Base-by-base conservation (phyloP, 2,888 invertebrate species). In the Drosophila robusta region DNA sequence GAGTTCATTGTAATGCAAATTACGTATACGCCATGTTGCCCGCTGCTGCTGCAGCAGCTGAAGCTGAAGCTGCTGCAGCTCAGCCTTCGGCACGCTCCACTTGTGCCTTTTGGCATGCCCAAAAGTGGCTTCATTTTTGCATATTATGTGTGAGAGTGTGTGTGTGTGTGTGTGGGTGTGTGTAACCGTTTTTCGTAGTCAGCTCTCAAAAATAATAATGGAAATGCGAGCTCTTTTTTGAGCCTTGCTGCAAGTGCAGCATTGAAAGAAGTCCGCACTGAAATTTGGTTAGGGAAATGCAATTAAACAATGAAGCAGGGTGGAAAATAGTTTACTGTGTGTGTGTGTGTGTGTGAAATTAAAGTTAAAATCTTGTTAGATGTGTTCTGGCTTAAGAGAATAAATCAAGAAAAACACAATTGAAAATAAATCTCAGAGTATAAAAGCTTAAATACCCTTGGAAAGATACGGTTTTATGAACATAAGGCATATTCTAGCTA, bases 1-100 rank as follows among this genome's bases (percentile, higher is more conserved):
- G 42, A 60, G 79, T 84, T 81, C 79, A 81, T 81, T 81, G 81
- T 85, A 79, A 81, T 85, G 85, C 85, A 82, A 82, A 82, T 85
- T 85, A 78, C 78, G 83, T 85, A 78, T 82, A 78, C 86, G 72
- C 75, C 72, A 55, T 50, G 86, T 54, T 78, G 67, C 34, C 41
- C 18, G 16, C 32, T 38, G 61, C 46, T 60, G 50, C 54, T n/a
- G n/a, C n/a, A n/a, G n/a, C n/a, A n/a, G n/a, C 55, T 36, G n/a
- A n/a, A n/a, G n/a, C 34, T 26, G 44, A 47, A 58, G 57, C 45
- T 26, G 16, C 46, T 29, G 50, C 12, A 47, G 16, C 16, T 49
- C 18, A 38, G 49, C 36, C 9, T 50, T 32, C 11, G 50, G n/a
- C 7, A 7, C 42, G 11, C 16, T 7, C 32, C 14, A n/a, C n/a